Base-by-base conservation (phyloP, 2,888 invertebrate species). In the Bombylius major region DNA sequence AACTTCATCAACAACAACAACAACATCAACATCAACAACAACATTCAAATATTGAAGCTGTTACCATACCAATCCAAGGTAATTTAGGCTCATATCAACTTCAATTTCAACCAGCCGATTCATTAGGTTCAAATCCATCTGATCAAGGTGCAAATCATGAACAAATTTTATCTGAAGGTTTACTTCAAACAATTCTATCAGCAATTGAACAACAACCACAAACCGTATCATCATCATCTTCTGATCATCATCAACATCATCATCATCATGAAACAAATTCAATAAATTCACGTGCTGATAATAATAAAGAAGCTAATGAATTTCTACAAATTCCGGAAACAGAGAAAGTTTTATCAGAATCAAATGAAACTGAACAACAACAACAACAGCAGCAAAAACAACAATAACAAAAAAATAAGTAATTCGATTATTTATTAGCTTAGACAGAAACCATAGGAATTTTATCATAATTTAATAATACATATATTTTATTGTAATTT, bases 101-200 rank as follows among this genome's bases (percentile, higher is more conserved):
- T 13, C 87, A 90, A 68, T 88, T 89, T 51, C 87, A 87, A 65
- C 77, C 86, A 0, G 82, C 86, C 0, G 80, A 83, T 61, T 77
- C 78, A 61, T 58, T 59, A 4, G 61, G 57, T 11, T 55, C 59
- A 7, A 56, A 59, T n/a, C 47, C 14, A 23, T 34, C 47, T n/a
- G 54, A 57, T 9, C 57, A 57, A 9, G 78, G 66, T 32, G 82
- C 87, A 53, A 72, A 75, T 12, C 89, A 90, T 64, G 85, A 86
- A 13, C 86, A 89, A 68, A 78, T 90, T 0, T 71, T 90, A 1
- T 88, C 88, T 0, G 84, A 89, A 66, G 89, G 86, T 3, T 75
- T 91, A 0, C 70, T 90, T 3, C 88, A 89, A 67, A 87, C 89
- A 53, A 89, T 91, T 56, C 70, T 91, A 4, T 82, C 86, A 59